Base-by-base conservation (phyloP, 2,113 vertebrate species). In the Chaetodon trifascialis region DNA sequence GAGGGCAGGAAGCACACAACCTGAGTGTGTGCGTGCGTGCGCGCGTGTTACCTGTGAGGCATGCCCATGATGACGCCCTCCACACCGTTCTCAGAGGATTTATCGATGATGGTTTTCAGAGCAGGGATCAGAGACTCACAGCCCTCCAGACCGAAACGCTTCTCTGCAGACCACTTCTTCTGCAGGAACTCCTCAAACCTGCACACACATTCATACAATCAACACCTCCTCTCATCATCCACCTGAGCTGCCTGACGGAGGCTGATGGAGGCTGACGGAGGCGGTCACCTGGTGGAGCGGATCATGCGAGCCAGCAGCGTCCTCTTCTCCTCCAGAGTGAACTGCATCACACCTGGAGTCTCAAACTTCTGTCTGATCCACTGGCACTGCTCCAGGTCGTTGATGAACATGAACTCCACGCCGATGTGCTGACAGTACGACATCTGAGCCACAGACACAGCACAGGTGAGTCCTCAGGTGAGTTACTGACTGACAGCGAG, bases 351-450 rank as follows among this genome's bases (percentile, higher is more conserved):
- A 7, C 97, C 97, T 0, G 98, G 98, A 0, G 96, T 98, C 95
- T 99, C 98, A 1, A 99, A 98, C 92, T 99, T 99, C 92, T 97
- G 92, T n/a, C 98, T 88, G 91, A 99, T 99, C 98, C 98, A 99
- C 91, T 99, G 98, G 79, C 98, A 99, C 91, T 99, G 98, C 73
- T 99, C 98, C 95, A 99, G 93, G 89, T 99, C 98, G 0, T 99
- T 99, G 92, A 99, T 99, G 85, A 99, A 99, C 98, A 99, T 99
- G 95, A 99, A 99, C 92, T 99, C 98, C 80, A 99, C 98, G 0
- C 98, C 98, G 0, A 99, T 98, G 95, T 99, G 97, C 94, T 99
- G 98, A 84, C 98, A 99, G 90, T 99, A 99, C 0, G 98, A 96
- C 96, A 96, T 97, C 98, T 99, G 87, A 4, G 2, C 23, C 2